A percentile compares a stretch with the other conserved stretches of the same genome.
Evolutionary conservation across 2,797 vertebrate species (phyloP).

Genomic region (Chromis chromis): DNA sequence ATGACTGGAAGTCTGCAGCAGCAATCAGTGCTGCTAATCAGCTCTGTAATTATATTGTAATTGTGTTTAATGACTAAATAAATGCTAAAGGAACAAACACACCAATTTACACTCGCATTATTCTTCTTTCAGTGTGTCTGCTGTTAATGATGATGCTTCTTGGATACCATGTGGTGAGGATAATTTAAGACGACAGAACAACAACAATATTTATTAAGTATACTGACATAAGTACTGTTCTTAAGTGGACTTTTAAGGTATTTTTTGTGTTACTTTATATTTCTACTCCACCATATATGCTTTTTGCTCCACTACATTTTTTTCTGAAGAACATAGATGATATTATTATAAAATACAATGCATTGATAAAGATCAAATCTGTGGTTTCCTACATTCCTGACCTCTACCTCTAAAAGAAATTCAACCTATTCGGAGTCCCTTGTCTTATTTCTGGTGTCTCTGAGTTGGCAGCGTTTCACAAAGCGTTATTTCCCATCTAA

Average conservation of each 20-base stretch:
- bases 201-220: conserved; percentile 9
- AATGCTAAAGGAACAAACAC: conserved; percentile 41
- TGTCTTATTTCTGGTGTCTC: too few relatives aligned
- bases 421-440: too few relatives aligned
- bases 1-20: conserved; percentile 59
- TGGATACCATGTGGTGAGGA: neutral
- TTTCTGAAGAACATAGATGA: neutral
- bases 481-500: too few relatives aligned
- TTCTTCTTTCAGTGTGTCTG: conserved; percentile 7
- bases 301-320: neutral
- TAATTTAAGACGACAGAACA: conserved; percentile 6
- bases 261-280: too few relatives aligned
- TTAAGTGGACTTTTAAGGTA: too few relatives aligned
- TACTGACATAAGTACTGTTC: neutral
- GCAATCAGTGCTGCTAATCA: conserved; percentile 45
- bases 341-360: neutral
- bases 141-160: conserved; percentile 12
- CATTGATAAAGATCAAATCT: too few relatives aligned
- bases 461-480: too few relatives aligned
- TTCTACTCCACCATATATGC: neutral
- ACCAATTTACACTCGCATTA: conserved; percentile 9
- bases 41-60: conserved; percentile 27
- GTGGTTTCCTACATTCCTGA: too few relatives aligned
- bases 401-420: too few relatives aligned
- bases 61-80: conserved; percentile 52